Percentiles rank a stretch among this genome's conserved stretches.
phyloP scores from a whole-genome alignment of 2,888 invertebrate genomes.

The Drosophila longiperda region DNA sequence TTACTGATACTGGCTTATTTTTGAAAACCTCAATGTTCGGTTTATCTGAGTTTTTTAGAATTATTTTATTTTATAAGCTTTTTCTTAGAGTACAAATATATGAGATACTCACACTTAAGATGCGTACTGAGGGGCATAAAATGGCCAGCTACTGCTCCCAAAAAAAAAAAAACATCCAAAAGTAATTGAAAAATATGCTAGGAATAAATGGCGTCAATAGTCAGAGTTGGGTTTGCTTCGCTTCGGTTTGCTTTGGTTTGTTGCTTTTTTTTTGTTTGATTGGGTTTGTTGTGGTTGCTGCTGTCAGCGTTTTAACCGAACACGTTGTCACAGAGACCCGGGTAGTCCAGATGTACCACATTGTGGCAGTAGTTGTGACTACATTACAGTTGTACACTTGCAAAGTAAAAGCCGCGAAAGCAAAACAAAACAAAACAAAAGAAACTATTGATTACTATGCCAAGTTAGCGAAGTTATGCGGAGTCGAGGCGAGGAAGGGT shows the following conservation, averaged over 20 bases:
- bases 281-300: conserved; percentile 47
- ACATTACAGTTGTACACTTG: conserved; percentile 7
- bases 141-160: conserved; percentile 33
- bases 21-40: not conserved
- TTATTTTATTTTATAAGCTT: not conserved
- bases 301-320: conserved; percentile 31
- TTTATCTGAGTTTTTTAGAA: not conserved
- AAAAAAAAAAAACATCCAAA: conserved; percentile 41
- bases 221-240: conserved; percentile 20
- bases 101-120: conserved; percentile 68
- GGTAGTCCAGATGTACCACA: conserved; percentile 18
- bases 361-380: conserved; percentile 14
- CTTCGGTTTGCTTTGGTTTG: conserved; percentile 6
- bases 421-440: conserved; percentile 52
- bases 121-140: conserved; percentile 67
- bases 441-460: conserved; percentile 70
- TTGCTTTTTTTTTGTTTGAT: conserved; percentile 5
- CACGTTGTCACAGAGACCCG: conserved; percentile 72
- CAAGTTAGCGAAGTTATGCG: conserved; percentile 66
- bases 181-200: conserved; percentile 38
- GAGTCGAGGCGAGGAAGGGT: conserved; percentile 51
- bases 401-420: conserved; percentile 42
- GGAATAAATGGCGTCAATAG: conserved; percentile 34
- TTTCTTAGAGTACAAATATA: not conserved
- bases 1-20: not conserved